Evolutionary conservation across 1,140 invertebrate species (phyloP).

Genomic region (Drosophila pectinifera): DNA sequence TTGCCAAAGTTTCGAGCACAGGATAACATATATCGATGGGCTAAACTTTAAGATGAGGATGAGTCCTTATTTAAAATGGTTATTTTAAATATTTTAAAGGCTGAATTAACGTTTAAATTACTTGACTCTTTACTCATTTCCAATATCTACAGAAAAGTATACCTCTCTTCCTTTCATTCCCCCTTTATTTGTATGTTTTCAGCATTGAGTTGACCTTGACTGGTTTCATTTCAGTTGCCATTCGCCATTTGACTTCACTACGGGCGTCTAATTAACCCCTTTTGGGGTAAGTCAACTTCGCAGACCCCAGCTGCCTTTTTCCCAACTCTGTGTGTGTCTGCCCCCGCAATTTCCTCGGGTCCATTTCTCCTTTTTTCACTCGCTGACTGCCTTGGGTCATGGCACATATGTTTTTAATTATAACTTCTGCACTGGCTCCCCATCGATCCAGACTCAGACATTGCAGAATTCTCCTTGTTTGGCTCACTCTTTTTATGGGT

Average conservation of each 20-base stretch:
- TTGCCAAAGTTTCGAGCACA: background rate
- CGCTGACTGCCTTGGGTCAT: slow-evolving; percentile 42
- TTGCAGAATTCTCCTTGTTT: slow-evolving; percentile 43
- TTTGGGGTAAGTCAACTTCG: slow-evolving; percentile 34
- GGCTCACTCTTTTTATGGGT: slow-evolving; percentile 29
- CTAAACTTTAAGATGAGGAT: background rate
- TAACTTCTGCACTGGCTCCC: slow-evolving; percentile 44
- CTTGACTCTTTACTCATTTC: background rate
- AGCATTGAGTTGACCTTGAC: slow-evolving; percentile 33
- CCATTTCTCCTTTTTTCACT: slow-evolving; percentile 1
- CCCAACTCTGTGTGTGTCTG: background rate
- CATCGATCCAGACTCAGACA: slow-evolving; percentile 28
- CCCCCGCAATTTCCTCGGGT: slow-evolving; percentile 16
- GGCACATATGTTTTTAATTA: slow-evolving; percentile 82
- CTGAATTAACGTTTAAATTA: too few species aligned
- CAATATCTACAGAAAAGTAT: too few species aligned
- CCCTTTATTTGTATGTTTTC: background rate
- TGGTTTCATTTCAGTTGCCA: slow-evolving; percentile 38
- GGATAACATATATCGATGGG: background rate
- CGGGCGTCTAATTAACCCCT: slow-evolving; percentile 74
- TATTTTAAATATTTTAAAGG: too few species aligned
- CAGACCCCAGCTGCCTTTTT: slow-evolving; percentile 32
- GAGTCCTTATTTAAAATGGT: background rate
- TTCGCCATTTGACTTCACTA: slow-evolving; percentile 50
- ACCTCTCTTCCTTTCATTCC: too few species aligned